Evolutionary conservation across 2,888 invertebrate genomes (phyloP).

Genomic region (Tipula lateralis): DNA sequence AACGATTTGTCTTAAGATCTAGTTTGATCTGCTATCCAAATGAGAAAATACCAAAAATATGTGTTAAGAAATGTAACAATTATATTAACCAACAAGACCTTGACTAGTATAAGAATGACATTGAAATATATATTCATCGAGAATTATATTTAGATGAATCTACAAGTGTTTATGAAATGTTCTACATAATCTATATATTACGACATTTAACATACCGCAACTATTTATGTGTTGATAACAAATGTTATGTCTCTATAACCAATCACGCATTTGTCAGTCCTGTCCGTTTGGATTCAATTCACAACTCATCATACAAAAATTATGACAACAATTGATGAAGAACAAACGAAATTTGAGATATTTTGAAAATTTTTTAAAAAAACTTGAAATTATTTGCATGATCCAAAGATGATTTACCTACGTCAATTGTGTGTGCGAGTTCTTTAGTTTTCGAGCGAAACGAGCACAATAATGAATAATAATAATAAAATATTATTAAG

Average conservation of each 20-base stretch:
- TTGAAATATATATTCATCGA: not conserved
- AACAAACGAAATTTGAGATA: not conserved
- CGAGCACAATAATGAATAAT: not conserved
- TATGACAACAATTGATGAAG: not conserved
- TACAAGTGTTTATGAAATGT: not conserved
- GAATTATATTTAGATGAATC: not conserved
- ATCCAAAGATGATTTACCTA: not conserved
- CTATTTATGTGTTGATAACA: not conserved
- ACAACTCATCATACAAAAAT: not conserved
- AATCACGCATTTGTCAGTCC: not conserved
- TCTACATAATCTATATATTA: not conserved
- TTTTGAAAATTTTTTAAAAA: not conserved
- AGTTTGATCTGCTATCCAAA: too few species aligned
- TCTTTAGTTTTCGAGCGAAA: too few species aligned
- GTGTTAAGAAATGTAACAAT: too few species aligned
- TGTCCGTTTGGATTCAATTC: not conserved
- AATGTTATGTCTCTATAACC: not conserved
- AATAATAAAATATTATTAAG: not conserved
- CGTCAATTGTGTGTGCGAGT: not conserved
- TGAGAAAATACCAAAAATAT: too few species aligned
- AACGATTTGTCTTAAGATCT: too few species aligned
- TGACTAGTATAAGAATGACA: not conserved
- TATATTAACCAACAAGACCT: not conserved
- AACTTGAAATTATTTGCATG: not conserved
- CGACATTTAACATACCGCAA: not conserved